Conservation (phyloP, 2,888 invertebrate genomes). For the Drosophila prolongata region DNA sequence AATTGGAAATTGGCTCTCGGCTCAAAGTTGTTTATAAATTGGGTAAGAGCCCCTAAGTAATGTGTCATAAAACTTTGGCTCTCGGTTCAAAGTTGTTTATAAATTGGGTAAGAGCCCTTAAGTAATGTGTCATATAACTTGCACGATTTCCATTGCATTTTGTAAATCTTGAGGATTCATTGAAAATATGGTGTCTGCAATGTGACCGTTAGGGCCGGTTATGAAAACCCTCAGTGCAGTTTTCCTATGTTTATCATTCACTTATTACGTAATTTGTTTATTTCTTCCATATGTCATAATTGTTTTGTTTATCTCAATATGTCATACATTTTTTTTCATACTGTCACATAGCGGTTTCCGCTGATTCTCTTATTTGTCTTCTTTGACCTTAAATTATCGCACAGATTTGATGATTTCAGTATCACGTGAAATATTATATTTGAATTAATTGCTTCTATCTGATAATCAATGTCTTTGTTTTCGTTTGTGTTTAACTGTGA, state of each 20-base stretch:
- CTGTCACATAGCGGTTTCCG: slow-evolving; percentile 1
- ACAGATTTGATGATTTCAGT: no score
- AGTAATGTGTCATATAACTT: no score
- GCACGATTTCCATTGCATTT: no score
- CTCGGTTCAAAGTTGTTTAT: no score
- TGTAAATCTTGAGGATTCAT: no score
- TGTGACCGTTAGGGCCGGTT: no score
- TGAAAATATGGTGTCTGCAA: no score
- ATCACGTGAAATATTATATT: not conserved
- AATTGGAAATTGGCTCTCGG: no score
- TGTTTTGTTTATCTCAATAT: not conserved
- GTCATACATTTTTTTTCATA: not conserved
- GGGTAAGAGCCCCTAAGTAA: no score
- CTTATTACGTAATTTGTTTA: not conserved
- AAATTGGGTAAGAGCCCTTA: no score
- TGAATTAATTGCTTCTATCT: not conserved
- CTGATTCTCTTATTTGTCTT: not conserved
- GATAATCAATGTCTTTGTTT: not conserved
- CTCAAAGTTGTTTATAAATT: no score
- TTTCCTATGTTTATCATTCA: not conserved
- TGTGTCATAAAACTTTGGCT: no score
- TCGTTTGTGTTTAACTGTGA: not conserved
- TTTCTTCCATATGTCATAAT: not conserved
- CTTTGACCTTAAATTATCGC: not conserved
- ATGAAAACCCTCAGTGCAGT: not conserved